Evolutionary conservation across 1,140 invertebrate species (phyloP).

Genomic region (Chrysomallon squamiferum): DNA sequence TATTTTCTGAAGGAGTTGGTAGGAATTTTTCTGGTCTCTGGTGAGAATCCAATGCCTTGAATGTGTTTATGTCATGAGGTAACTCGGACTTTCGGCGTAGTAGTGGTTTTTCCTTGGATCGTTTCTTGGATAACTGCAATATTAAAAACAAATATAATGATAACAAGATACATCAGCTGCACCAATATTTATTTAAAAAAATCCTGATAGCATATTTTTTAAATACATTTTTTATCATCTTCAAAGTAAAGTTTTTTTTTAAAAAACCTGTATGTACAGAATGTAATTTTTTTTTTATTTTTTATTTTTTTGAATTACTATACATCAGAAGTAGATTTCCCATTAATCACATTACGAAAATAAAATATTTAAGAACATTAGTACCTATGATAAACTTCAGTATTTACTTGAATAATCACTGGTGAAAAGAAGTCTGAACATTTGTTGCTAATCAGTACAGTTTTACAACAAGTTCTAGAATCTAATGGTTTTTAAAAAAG

Average conservation of each 20-base stretch:
- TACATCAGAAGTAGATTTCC: no score
- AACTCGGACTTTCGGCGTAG: conserved; percentile 93
- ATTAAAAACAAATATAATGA: conserved; percentile 4
- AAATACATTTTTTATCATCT: neutral
- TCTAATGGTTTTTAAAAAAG: no score
- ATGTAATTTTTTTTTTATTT: neutral
- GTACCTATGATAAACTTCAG: no score
- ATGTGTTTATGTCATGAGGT: conserved; percentile 87
- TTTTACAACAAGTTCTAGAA: no score
- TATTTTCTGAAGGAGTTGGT: conserved; percentile 38
- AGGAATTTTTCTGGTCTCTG: conserved; percentile 78
- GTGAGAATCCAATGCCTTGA: conserved; percentile 89
- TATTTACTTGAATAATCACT: no score
- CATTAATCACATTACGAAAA: no score
- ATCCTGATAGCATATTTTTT: neutral
- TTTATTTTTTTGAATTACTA: neutral
- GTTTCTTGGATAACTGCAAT: conserved; percentile 48
- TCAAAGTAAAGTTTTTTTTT: neutral
- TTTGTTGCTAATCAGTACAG: no score
- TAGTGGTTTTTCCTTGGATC: conserved; percentile 81
- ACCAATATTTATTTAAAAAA: neutral
- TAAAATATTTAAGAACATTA: no score
- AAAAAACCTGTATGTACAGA: neutral
- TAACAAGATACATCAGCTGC: neutral
- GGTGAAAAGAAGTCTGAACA: no score